Conservation (phyloP, 2,113 vertebrate species). For the Boulengeromyrus knoepffleri region DNA sequence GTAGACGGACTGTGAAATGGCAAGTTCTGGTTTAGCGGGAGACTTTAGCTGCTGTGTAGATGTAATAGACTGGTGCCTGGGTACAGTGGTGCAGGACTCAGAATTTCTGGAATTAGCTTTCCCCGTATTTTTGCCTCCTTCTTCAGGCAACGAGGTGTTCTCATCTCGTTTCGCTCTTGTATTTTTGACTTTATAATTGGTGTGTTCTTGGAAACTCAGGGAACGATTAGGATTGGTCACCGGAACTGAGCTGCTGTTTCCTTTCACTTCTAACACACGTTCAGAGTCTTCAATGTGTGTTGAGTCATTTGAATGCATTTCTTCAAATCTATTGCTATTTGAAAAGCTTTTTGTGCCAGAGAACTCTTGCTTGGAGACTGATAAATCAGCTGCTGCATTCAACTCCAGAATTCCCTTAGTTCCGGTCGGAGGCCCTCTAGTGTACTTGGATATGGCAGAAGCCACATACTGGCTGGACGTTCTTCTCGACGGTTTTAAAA, state of each 20-base stretch:
- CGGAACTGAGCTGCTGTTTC: constrained; percentile 27
- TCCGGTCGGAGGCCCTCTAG: constrained; percentile 36
- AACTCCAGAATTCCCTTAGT: constrained; percentile 19
- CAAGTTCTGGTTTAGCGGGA: constrained; percentile 30
- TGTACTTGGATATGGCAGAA: constrained; percentile 74
- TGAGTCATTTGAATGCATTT: constrained; percentile 34
- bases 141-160: constrained; percentile 18
- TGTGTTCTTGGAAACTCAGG: constrained; percentile 36
- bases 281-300: constrained; percentile 15
- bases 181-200: constrained; percentile 29
- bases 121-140: constrained; percentile 25
- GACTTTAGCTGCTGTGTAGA: constrained; percentile 13
- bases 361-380: constrained; percentile 19
- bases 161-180: constrained; percentile 19
- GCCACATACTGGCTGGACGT: constrained; percentile 91
- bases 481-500: constrained; percentile 73
- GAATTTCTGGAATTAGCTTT: constrained; percentile 33
- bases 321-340: constrained; percentile 33
- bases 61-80: neutral
- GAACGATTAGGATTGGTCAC: constrained; percentile 33
- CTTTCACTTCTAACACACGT: constrained; percentile 23
- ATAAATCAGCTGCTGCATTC: constrained; percentile 21
- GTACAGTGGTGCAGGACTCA: constrained; percentile 13
- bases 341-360: constrained; percentile 27
- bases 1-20: constrained; percentile 22